Conservation (phyloP, 1,140 invertebrate genomes). For the Scaptomyza hsui region DNA sequence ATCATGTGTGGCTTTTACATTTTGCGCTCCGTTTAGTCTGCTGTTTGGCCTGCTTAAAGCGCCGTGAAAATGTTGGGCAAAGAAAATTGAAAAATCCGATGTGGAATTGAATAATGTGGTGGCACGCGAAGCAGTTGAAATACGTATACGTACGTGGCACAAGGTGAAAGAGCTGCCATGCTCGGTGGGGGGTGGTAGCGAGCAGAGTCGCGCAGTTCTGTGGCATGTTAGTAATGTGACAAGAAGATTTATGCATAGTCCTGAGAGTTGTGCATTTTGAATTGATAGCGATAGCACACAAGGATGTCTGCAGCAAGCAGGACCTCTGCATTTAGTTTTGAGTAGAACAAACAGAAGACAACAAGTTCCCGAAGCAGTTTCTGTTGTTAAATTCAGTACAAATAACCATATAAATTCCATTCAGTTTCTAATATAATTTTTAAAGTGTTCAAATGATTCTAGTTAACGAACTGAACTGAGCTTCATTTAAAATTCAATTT, state of each 20-base stretch:
- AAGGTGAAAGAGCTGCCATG: background rate
- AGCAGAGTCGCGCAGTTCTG: constrained; percentile 13
- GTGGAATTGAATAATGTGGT: constrained; percentile 70
- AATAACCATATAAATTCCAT: too few species aligned
- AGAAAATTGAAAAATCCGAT: constrained; percentile 75
- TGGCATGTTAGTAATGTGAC: constrained; percentile 51
- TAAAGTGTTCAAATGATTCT: background rate
- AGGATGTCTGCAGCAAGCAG: constrained; percentile 52
- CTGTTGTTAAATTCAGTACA: too few species aligned
- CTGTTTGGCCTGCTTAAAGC: constrained; percentile 68
- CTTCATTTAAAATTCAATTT: constrained; percentile 41
- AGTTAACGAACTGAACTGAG: background rate
- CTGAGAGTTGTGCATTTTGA: constrained; percentile 61
- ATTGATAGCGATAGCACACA: constrained; percentile 71
- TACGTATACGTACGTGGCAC: background rate
- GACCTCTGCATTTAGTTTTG: constrained; percentile 15
- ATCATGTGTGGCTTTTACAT: constrained; percentile 58
- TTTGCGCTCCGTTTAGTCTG: constrained; percentile 40
- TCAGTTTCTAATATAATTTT: too few species aligned
- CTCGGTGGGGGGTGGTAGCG: constrained; percentile 5
- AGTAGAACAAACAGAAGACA: background rate
- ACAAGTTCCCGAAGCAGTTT: background rate
- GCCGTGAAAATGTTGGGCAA: constrained; percentile 63
- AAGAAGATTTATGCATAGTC: constrained; percentile 67
- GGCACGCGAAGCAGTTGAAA: constrained; percentile 5